Evolutionary conservation across 2,113 vertebrate genomes (phyloP), one percentile per base, ranked within the genome.

Genomic region (Hippocampus mohnikei): DNA sequence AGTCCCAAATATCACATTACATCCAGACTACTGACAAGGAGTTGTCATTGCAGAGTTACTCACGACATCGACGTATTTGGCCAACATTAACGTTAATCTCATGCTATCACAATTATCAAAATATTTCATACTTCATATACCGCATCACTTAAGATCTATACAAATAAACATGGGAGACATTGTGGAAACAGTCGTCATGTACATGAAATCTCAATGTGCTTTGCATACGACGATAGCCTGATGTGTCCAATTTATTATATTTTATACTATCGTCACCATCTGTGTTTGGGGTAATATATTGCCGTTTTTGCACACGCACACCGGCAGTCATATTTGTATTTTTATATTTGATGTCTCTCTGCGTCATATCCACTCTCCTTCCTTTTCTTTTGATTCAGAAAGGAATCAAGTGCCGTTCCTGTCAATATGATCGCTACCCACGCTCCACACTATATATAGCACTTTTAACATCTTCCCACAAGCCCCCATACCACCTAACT

Each of bases 401-500:
- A 74, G 79, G 84, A 87, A 80, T 62, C 10, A 64, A 83, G 82
- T 80, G 81, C 83, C 84, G 81, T 83, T 80, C 81, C 77, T 85
- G 85, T 86, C 87, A 86, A 88, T 87, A 90, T 50, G 68, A 73
- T 73, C 70, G 62, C 88, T 77, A 79, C 88, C 88, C 87, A 90
- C 88, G 81, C 85, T 81, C 70, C 18, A 72, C 44, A 61, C 87
- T 88, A 88, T 88, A 90, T 88, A 88, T 90, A 90, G 84, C 82
- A 63, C 71, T 84, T 75, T 84, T 77, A 71, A 82, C 41, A 70
- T 81, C 83, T 84, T 88, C 83, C 80, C 77, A 90, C 87, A 81
- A 70, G 75, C 75, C 76, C 77, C 84, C 66, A 62, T 4, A 29
- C 58, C 25, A 18, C 25, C 27, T 8, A 6, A 27, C 72, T 53